These are phyloP conservation scores for Aldrovandia affinis DNA, from an alignment of 2,797 vertebrate genomes.

Conservation along the genomic window DNA sequence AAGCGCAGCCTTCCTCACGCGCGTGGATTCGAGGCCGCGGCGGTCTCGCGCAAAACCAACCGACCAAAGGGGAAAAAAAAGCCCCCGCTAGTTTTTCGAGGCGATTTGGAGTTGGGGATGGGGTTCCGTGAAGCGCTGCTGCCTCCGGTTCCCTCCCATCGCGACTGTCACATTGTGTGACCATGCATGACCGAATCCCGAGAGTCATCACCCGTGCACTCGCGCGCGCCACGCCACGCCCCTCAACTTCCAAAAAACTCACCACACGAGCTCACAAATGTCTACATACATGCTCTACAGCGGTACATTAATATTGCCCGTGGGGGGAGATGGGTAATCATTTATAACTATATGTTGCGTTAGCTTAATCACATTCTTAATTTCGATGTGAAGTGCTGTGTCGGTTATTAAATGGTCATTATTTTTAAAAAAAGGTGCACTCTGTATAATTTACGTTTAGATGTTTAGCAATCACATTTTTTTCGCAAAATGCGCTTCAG, in stretches of 20 bases:
- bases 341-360: background rate
- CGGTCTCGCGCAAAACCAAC: constrained; percentile 40
- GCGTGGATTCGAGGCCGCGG: constrained; percentile 51
- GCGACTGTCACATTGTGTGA: constrained; percentile 74
- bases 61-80: no score
- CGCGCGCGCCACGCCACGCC: constrained; percentile 71
- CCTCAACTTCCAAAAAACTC: constrained; percentile 39
- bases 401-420: background rate
- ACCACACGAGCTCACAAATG: constrained; percentile 38
- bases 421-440: background rate
- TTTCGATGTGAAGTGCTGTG: background rate
- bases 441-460: no score
- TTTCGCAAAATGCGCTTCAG: background rate
- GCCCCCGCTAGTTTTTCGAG: constrained; percentile 56
- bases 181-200: constrained; percentile 73
- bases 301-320: background rate
- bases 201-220: constrained; percentile 67
- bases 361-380: background rate
- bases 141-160: constrained; percentile 76
- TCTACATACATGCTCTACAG: background rate
- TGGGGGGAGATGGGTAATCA: no score
- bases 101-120: constrained; percentile 60
- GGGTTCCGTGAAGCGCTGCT: constrained; percentile 64
- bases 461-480: background rate
- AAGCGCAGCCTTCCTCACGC: constrained; percentile 59